These are phyloP conservation scores for Gandaritis pyraliata DNA, from an alignment of 2,888 invertebrate genomes.

Conservation along the genomic window DNA sequence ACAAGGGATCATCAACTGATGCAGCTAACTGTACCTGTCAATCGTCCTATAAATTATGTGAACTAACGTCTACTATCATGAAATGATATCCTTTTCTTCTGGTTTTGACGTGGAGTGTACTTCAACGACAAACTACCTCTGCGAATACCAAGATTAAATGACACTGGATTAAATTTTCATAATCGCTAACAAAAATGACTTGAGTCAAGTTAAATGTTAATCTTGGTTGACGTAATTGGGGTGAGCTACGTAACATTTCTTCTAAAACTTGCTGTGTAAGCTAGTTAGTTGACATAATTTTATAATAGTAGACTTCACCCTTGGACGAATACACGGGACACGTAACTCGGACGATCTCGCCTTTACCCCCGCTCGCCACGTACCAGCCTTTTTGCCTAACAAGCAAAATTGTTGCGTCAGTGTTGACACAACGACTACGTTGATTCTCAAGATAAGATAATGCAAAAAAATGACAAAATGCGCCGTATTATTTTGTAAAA, in stretches of 20 bases:
- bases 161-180: not conserved
- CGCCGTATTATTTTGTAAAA: too few relatives aligned
- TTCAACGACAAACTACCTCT: not conserved
- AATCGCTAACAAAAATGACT: not conserved
- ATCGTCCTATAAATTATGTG: not conserved
- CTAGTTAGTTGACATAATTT: conserved; percentile 1
- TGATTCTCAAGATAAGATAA: too few relatives aligned
- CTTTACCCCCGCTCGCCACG: too few relatives aligned
- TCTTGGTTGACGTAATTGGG: not conserved
- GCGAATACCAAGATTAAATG: not conserved
- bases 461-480: too few relatives aligned
- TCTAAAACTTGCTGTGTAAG: not conserved
- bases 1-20: not conserved
- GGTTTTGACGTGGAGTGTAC: not conserved
- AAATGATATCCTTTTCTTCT: conserved; percentile 6
- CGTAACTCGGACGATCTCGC: too few relatives aligned
- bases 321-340: too few relatives aligned
- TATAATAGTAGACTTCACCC: conserved; percentile 1
- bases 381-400: too few relatives aligned
- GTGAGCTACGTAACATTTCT: not conserved
- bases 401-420: too few relatives aligned
- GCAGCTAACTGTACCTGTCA: not conserved
- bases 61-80: conserved; percentile 5
- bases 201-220: not conserved
- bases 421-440: too few relatives aligned